Evolutionary conservation across 2,888 invertebrate species (phyloP), one percentile per base, ranked within the genome.

Genomic region (Pristionchus mayeri): DNA sequence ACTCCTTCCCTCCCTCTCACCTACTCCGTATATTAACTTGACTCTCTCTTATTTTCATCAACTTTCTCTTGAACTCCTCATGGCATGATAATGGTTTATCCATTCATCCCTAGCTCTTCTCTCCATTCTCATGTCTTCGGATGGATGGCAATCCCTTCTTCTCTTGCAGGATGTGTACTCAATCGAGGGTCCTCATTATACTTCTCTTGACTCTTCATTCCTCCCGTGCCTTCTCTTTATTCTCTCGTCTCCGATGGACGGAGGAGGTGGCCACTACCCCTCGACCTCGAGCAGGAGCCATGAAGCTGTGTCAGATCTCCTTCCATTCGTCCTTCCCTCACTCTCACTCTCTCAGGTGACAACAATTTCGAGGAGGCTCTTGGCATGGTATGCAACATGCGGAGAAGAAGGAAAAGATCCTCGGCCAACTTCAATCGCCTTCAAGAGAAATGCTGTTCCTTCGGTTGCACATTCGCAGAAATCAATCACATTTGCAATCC

Each of bases 301-400:
- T 89, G 57, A 88, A 88, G 75, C 80, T 89, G 30, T 89, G 89
- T 78, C 48, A 78, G 44, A 44, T 75, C 0, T 9, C 0, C 3
- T 16, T 52, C 18, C 16, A 52, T 54, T 44, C 44, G 24, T 30
- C 16, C 27, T 2, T 24, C 1, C 40, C 60, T 40, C 27, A 18
- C 7, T 16, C 48, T 30, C 18, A 4, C n/a, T 16, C 11, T 80
- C 48, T 13, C 86, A 89, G 89, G 89, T 21, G 89, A 88, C 24
- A 84, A 86, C 16, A 87, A 88, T 21, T 89, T 89, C 84, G 81
- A 88, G 24, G 89, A 89, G 75, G 88, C 89, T 13, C 87, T 88
- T 85, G 87, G 86, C 57, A 78, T 89, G 44, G 87, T 89, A 34
- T 89, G 89, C 75, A 86, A 88, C n/a, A 89, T 89, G 89, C 85